phyloP scores from a whole-genome alignment of 2,888 invertebrate genomes.

The Nesidiocoris tenuis region DNA sequence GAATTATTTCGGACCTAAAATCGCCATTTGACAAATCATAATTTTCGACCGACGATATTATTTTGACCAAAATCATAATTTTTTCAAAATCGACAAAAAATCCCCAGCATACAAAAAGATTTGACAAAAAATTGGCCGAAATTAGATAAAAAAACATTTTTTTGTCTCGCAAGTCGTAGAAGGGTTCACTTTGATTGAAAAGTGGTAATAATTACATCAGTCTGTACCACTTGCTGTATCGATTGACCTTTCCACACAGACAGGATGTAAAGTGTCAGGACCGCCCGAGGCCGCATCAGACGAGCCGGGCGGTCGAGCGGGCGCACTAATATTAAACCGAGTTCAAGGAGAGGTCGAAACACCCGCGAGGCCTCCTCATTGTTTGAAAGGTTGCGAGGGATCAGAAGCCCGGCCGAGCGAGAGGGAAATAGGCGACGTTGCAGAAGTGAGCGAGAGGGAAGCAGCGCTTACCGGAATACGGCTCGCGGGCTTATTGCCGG shows the following conservation, averaged over 20 bases:
- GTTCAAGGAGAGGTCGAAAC: neutral
- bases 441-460: no score
- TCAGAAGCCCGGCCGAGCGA: neutral
- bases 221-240: neutral
- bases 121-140: no score
- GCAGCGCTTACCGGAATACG: no score
- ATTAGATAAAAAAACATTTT: no score
- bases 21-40: no score
- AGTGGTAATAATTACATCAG: neutral
- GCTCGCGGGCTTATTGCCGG: no score
- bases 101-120: no score
- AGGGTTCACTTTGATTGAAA: neutral
- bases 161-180: no score
- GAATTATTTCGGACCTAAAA: no score
- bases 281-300: neutral
- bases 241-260: neutral
- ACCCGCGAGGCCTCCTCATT: neutral
- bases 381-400: neutral
- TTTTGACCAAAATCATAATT: neutral
- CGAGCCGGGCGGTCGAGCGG: neutral
- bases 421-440: no score
- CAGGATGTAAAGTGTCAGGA: neutral
- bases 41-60: neutral
- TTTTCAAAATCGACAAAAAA: neutral
- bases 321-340: neutral